Evolutionary conservation across 30 jellyfish, hydroid and myxozoan species (phyloP), one percentile per base, ranked within the genome.

Genomic region (Hydra vulgaris): DNA sequence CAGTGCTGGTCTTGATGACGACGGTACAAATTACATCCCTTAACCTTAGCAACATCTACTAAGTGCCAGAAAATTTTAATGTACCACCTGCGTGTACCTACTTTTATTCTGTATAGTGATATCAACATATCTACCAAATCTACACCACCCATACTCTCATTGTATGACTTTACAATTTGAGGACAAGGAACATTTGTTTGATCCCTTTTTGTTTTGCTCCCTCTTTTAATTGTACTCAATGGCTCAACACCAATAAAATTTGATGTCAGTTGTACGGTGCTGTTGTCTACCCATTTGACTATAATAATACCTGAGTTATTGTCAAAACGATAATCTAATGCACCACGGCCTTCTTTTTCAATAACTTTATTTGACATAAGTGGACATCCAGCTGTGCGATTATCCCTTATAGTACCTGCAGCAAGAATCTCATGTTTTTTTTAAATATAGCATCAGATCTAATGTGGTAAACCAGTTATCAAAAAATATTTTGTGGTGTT

Each of bases 81-180:
- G 66, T 87, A 87, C 96, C 96, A 83, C 66, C 96, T 77, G 61
- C 72, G 27, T 52, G 95, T 82, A 24, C 82, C 82, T 27, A 70
- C 72, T 27, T 66, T 73, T n/a, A 87, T 81, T 52, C 89, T 76
- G 77, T 86, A 82, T 27, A 82, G 67, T 18, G 96, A 76, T 21
- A 82, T 75, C 40, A 82, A 86, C 96, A 87, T 87, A 67, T 82
- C 96, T 21, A 85, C 94, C 61, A 82, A 70, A 54, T 82, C n/a
- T 19, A 76, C 96, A 40, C 89, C 95, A 18, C 94, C 95, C 89
- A 87, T 82, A 15, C 89, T 82, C 61, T 70, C 53, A 86, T 82
- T 87, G 74, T 86, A 86, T 26, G 27, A 18, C 0, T 19, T 55
- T 25, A 86, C 81, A n/a, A 86, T 66, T 70, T 76, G 76, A 18